Evolutionary conservation across 2,888 invertebrate species (phyloP), one percentile per base, ranked within the genome.

Genomic region (Dynastes tityus): DNA sequence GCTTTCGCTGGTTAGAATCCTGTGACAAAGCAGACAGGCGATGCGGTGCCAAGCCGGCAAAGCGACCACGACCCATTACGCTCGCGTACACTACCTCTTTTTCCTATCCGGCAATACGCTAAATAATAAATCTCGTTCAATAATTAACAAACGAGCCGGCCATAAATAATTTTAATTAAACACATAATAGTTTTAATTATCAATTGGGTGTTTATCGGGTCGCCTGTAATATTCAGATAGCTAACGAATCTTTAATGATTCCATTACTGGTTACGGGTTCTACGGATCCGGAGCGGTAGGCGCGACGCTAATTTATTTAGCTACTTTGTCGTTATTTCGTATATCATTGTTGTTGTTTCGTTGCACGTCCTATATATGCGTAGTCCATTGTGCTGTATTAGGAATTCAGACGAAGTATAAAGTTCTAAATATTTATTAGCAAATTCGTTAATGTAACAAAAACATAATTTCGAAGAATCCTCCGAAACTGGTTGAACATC

Each of bases 231-330:
- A 80, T 82, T 80, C 78, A 82, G 79, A 78, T 78, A 78, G 82
- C 82, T 83, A 83, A 84, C 83, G 83, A 83, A 83, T 86, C 87
- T 86, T 87, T 87, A 87, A 87, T 86, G 85, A 84, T 84, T 86
- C 86, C 85, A 87, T 87, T 87, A 87, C 84, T 45, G 45, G 45
- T 11, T 45, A 45, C 45, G 0, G 11, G 11, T 45, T 1, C 45
- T 45, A 8, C 82, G 85, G 83, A 82, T 85, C 85, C 83, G 84
- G 64, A 68, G 61, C n/a, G 37, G 5, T 40, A 63, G 51, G 27
- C 53, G 76, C 49, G 49, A 84, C 85, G 84, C 85, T 86, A 85
- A 87, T 85, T 86, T 86, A 87, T 83, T 84, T 86, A 85, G 84
- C 84, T 84, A 85, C 82, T 84, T 84, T 84, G 16, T 45, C 16